A percentile compares a stretch with the other conserved stretches of the same genome.
phyloP scores from a whole-genome alignment of 2,797 vertebrate genomes.

The Tiaroga cobitis region DNA sequence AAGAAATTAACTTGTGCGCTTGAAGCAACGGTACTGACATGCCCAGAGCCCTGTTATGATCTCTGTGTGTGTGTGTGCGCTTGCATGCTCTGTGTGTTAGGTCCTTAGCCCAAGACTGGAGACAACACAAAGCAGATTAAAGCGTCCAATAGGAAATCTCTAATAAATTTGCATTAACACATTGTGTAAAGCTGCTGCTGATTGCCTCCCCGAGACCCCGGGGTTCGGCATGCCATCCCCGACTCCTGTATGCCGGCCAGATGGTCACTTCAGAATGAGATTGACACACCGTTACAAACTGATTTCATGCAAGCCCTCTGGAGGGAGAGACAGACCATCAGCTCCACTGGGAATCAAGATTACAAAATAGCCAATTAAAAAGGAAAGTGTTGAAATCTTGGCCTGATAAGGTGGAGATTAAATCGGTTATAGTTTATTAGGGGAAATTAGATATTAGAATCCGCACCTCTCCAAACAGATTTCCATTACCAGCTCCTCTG shows the following conservation, averaged over 20 bases:
- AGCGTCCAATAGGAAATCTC: constrained; percentile 80
- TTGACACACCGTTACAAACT: constrained; percentile 98
- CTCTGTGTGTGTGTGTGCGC: constrained; percentile 3
- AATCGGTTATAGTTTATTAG: constrained; percentile 90
- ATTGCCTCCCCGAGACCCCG: constrained; percentile 88
- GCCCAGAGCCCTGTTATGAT: constrained; percentile 44
- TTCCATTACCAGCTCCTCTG: constrained; percentile 80
- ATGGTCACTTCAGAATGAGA: constrained; percentile 97
- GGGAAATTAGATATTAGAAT: constrained; percentile 87
- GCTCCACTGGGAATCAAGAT: constrained; percentile 98
- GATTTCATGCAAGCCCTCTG: constrained; percentile 97
- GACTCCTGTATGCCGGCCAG: constrained; percentile 93
- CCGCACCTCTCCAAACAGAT: constrained; percentile 84
- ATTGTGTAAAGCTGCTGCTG: constrained; percentile 86
- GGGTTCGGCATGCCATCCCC: constrained; percentile 86
- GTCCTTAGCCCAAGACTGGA: constrained; percentile 66
- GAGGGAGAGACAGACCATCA: constrained; percentile 91
- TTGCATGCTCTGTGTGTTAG: constrained; percentile 32
- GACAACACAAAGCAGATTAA: constrained; percentile 79
- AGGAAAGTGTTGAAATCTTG: constrained; percentile 94
- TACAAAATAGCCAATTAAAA: constrained; percentile 99
- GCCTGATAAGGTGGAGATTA: constrained; percentile 88
- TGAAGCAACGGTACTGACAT: constrained; percentile 50
- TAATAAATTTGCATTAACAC: constrained; percentile 87
- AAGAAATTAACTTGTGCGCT: constrained; percentile 56